Evolutionary conservation across 1,140 invertebrate species (phyloP).

Genomic region (honey bee (Apis mellifera)): Amel_HAv3.1 CM009931.2:26056501-26057000

Average conservation of each 20-base stretch:
- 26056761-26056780: too few relatives aligned
- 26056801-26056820: neutral
- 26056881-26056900: too few relatives aligned
- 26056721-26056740: neutral
- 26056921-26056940: too few relatives aligned
- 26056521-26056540: constrained; percentile 77
- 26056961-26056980: neutral
- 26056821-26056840: neutral
- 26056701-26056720: constrained; percentile 23
- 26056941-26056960: neutral
- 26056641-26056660: neutral
- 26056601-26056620: too few relatives aligned
- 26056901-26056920: too few relatives aligned
- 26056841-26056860: too few relatives aligned
- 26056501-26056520: constrained; percentile 82
- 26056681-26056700: constrained; percentile 25
- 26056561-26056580: constrained; percentile 68
- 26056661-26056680: too few relatives aligned
- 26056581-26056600: neutral
- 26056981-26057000: too few relatives aligned
- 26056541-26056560: constrained; percentile 79
- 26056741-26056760: too few relatives aligned
- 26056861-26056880: too few relatives aligned
- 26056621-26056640: neutral
- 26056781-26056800: neutral